Evolutionary conservation across 2,797 vertebrate species (phyloP).

Genomic region (Gallinago solitaria): DNA sequence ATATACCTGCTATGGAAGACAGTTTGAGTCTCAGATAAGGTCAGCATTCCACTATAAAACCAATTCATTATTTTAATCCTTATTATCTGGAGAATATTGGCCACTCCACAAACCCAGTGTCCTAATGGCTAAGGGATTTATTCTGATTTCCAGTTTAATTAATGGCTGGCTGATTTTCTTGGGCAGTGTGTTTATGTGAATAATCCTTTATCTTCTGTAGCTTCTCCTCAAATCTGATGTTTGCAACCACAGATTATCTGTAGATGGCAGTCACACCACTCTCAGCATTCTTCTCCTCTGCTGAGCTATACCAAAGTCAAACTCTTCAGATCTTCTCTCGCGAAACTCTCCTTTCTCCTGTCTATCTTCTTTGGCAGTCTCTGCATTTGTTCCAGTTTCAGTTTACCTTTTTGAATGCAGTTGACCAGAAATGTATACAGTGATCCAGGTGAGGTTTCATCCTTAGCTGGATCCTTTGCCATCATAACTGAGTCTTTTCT

Average conservation of each 20-base stretch:
- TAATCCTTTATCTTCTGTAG: not conserved
- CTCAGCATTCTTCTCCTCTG: not conserved
- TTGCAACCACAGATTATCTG: not conserved
- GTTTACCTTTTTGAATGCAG: not conserved
- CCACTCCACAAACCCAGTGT: not conserved
- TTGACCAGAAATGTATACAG: not conserved
- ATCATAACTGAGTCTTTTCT: not conserved
- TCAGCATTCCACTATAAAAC: not conserved
- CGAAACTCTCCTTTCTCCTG: not conserved
- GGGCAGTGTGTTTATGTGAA: not conserved
- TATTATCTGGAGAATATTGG: not conserved
- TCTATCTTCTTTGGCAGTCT: fast-evolving
- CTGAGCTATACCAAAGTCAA: not conserved
- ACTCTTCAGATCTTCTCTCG: not conserved
- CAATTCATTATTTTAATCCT: not conserved
- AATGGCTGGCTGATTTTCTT: not conserved
- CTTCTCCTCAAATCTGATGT: not conserved
- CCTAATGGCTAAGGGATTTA: not conserved
- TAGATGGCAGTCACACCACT: slow-evolving; percentile 64
- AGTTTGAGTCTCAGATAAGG: not conserved
- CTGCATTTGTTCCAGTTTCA: not conserved
- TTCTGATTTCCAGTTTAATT: not conserved
- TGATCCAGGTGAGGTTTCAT: not conserved
- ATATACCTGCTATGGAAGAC: not conserved
- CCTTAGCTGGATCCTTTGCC: not conserved